Percentiles rank a stretch among this genome's conserved stretches.
Evolutionary conservation across 2,113 vertebrate species (phyloP).

Genomic region (Microcebus griseorufus): DNA sequence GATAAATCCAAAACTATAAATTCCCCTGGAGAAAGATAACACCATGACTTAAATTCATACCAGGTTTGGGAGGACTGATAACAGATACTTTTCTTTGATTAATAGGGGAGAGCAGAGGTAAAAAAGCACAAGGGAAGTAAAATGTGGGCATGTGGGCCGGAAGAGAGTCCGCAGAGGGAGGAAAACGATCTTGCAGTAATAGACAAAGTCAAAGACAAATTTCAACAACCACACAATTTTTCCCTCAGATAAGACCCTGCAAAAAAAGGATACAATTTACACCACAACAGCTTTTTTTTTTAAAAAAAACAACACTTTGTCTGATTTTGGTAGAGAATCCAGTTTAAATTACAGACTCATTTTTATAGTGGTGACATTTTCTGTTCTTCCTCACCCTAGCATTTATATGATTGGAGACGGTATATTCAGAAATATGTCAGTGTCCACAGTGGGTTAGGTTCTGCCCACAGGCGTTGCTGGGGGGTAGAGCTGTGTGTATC

Average conservation of each 20-base stretch:
- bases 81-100: neutral
- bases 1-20: constrained; percentile 42
- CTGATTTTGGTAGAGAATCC: neutral
- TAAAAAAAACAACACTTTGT: neutral
- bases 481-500: neutral
- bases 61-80: neutral
- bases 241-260: neutral
- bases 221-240: neutral
- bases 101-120: neutral
- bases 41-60: constrained; percentile 29
- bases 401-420: neutral
- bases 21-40: constrained; percentile 9
- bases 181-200: neutral
- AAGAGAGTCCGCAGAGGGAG: neutral
- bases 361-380: neutral
- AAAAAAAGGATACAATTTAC: neutral
- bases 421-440: neutral
- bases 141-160: neutral
- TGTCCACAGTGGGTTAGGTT: rapidly evolving
- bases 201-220: constrained; percentile 48
- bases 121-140: neutral
- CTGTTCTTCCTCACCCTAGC: neutral
- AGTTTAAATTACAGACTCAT: neutral
- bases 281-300: neutral
- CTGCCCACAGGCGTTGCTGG: neutral